Conservation (phyloP, 2,113 vertebrate species). For the Calyptomena viridis region DNA sequence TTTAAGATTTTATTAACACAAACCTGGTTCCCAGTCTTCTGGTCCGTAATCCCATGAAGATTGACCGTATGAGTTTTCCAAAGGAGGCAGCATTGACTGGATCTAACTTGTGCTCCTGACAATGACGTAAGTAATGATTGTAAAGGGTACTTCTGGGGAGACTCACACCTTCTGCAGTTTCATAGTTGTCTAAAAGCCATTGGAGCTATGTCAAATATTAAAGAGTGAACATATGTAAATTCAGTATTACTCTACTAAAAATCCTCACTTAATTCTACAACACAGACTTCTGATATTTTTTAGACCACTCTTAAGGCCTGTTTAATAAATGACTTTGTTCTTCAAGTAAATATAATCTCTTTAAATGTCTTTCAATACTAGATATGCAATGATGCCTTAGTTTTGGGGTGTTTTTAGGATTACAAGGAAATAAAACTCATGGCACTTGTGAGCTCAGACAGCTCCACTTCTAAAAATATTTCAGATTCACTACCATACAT, state of each 20-base stretch:
- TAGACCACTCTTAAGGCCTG: neutral
- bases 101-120: too few species aligned
- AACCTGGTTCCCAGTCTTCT: too few species aligned
- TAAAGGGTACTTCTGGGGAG: too few species aligned
- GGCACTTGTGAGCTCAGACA: neutral
- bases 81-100: too few species aligned
- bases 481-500: neutral
- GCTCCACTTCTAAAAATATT: slow-evolving; percentile 23
- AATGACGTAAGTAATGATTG: too few species aligned
- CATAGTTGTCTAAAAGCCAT: too few species aligned
- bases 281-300: neutral
- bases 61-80: too few species aligned
- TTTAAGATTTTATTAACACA: too few species aligned
- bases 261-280: neutral
- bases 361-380: neutral
- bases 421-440: neutral
- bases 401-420: neutral
- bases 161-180: too few species aligned
- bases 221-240: slow-evolving; percentile 47
- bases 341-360: neutral
- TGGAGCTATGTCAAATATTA: too few species aligned
- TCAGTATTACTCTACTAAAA: slow-evolving; percentile 20
- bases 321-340: neutral
- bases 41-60: too few species aligned
- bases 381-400: neutral